Evolutionary conservation across 2,797 vertebrate genomes (phyloP), one percentile per base, ranked within the genome.

Genomic region (Channallabes apus): DNA sequence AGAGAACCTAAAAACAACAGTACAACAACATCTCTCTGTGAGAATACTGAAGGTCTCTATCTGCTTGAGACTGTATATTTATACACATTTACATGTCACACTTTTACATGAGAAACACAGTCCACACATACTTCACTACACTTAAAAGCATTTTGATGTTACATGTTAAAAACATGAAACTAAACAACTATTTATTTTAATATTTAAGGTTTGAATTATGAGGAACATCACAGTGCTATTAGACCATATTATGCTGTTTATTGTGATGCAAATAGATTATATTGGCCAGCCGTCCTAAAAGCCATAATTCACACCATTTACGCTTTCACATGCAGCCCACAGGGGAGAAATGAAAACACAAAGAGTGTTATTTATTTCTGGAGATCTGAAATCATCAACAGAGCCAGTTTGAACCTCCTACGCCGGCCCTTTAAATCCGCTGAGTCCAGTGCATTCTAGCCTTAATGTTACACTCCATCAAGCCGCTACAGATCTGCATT

Each of bases 371-470:
- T 78, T 82, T 18, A 82, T 85, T 81, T 65, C 46, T 24, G 64
- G 4, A 17, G 9, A 64, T 46, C 12, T 77, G 22, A 62, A 32
- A 58, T 58, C 17, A 72, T 78, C 68, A 65, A 38, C 17, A 5
- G 54, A 54, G 24, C 62, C 46, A 22, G 29, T 69, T 35, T 72
- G 85, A 84, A 84, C 80, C 79, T 86, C 85, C 83, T 80, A 73
- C 80, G 80, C 68, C 87, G 35, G 22, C 83, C 83, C 90, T 80
- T 89, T 84, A 78, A 89, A 88, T 87, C 91, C 89, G 90, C 91
- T 84, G 89, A 86, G 84, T 87, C 88, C 89, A 88, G 83, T 88
- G 87, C 89, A 89, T 88, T 91, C 78, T 80, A 85, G 80, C 61
- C 54, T 87, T 84, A 88, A 87, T 86, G 82, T 86, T 84, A 75